phyloP scores from a whole-genome alignment of 1,140 invertebrate species.

The Aphaenogaster floridana region DNA sequence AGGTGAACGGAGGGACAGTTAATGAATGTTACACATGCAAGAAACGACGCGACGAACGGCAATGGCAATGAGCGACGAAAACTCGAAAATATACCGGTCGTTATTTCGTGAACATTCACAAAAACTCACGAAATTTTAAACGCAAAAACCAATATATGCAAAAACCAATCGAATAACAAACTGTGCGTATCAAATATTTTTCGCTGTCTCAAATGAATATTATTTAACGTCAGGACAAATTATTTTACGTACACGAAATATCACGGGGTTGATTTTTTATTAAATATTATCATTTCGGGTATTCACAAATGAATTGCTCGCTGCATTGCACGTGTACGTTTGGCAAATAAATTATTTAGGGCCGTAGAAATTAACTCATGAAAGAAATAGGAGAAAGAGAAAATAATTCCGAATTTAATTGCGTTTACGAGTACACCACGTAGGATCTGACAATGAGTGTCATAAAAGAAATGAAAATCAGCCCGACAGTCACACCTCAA shows the following conservation, averaged over 20 bases:
- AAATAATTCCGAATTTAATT: not conserved
- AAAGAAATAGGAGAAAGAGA: not conserved
- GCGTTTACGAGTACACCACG: not conserved
- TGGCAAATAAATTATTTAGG: not conserved
- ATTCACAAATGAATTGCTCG: not conserved
- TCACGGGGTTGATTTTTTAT: not conserved
- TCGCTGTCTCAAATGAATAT: not conserved
- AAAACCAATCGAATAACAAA: too few species aligned
- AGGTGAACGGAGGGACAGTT: not conserved
- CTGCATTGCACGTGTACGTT: not conserved
- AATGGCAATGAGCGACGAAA: not conserved
- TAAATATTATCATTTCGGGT: not conserved
- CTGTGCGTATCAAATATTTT: not conserved
- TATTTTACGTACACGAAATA: not conserved
- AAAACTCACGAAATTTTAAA: not conserved
- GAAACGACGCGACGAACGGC: not conserved
- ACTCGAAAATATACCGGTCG: not conserved
- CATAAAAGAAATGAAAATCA: conserved; percentile 10
- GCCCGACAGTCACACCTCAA: not conserved
- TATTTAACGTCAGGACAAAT: not conserved
- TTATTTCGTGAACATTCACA: not conserved
- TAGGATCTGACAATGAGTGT: not conserved
- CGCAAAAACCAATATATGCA: not conserved
- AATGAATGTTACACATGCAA: conserved; percentile 50
- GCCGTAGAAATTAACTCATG: not conserved